Base-by-base conservation (phyloP, 2,888 invertebrate species). In the Phalera bucephala region DNA sequence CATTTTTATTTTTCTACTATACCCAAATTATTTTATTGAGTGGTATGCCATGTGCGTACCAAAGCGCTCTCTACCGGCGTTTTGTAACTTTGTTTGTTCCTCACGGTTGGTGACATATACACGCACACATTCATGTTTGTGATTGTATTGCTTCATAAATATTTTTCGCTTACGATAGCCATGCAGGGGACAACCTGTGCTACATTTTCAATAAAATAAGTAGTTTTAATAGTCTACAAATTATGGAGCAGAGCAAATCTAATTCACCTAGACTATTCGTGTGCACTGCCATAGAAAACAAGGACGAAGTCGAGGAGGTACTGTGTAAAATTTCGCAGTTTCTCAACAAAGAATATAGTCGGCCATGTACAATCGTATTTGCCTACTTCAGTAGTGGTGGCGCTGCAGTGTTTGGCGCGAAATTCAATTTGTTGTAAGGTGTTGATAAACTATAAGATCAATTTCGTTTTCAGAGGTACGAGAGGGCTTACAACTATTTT, bases 261-360 rank as follows among this genome's bases (percentile, higher is more conserved):
- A 87, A 83, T 84, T 80, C 90, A 75, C 94, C 94, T 74, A 95
- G 94, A 91, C 91, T 96, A 89, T 95, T 96, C 91, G 91, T 93
- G 91, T 94, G 94, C 82, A 93, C 94, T 78, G 92, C 93, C 77
- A 94, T 96, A 83, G 96, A 96, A 92, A 94, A 93, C 91, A 95
- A 94, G 93, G 96, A 96, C 91, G 96, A 96, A 86, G 92, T 95
- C 82, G 96, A 96, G 84, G 96, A 96, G 95, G 96, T 96, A 94
- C 92, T 70, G 80, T 89, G 80, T 77, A 71, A 79, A 89, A 74
- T 78, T 79, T 79, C 64, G 76, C 66, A 77, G 72, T 85, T 85
- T 84, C 72, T 61, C 77, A 85, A 88, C 86, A 87, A 88, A 85
- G 87, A 86, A 81, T 81, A 52, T 73, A 74, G 86, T 87, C 88